Conservation (phyloP, 2,888 invertebrate species). For the Alcis repandata region DNA sequence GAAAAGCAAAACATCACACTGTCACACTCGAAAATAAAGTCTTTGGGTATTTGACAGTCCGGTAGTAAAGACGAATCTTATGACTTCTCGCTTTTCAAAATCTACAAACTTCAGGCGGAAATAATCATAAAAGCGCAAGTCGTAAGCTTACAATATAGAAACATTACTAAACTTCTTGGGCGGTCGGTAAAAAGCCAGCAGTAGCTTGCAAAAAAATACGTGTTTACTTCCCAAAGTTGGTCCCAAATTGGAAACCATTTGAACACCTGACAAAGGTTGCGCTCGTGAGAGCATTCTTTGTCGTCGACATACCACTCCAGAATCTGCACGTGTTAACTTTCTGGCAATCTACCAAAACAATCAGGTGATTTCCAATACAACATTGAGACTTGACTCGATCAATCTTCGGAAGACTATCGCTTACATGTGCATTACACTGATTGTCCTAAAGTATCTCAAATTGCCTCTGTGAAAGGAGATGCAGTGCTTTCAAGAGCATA, state of each 20-base stretch:
- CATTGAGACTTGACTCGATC: background rate
- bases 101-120: too few species aligned
- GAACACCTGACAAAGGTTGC: conserved; percentile 28
- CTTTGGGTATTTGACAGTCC: background rate
- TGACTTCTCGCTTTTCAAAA: background rate
- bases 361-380: conserved; percentile 31
- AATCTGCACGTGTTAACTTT: conserved; percentile 25
- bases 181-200: too few species aligned
- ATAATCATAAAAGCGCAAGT: too few species aligned
- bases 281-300: conserved; percentile 25
- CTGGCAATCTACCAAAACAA: conserved; percentile 23
- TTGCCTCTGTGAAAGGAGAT: background rate
- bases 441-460: background rate
- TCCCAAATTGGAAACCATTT: conserved; percentile 22
- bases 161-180: too few species aligned
- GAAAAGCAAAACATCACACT: background rate
- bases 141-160: too few species aligned
- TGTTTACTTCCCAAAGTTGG: conserved; percentile 1
- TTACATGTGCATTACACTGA: background rate
- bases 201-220: background rate
- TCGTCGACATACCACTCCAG: conserved; percentile 24
- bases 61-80: background rate
- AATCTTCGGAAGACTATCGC: conserved; percentile 2
- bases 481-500: background rate
- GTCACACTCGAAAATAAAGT: background rate